Conservation (phyloP, 2,888 invertebrate genomes). For the Eledone cirrhosa region DNA sequence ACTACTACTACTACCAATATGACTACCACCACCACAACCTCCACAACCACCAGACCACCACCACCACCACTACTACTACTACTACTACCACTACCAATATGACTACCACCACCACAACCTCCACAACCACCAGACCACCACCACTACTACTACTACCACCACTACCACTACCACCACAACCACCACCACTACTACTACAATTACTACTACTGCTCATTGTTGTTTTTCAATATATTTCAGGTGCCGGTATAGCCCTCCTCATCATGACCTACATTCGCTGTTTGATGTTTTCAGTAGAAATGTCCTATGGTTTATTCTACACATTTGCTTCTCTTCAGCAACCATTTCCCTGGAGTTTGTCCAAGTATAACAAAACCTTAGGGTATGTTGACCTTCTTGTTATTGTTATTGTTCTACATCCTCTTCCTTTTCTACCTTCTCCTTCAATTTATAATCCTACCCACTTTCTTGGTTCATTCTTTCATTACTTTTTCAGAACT, state of each 20-base stretch:
- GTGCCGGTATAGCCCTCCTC: slow-evolving; percentile 54
- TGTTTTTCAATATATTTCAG: slow-evolving; percentile 38
- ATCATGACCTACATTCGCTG: slow-evolving; percentile 56
- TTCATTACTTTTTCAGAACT: too few species aligned
- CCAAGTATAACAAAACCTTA: slow-evolving; percentile 13
- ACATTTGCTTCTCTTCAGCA: slow-evolving; percentile 49
- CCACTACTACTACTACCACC: neutral
- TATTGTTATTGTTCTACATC: neutral
- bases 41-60: too few species aligned
- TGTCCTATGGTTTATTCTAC: slow-evolving; percentile 56
- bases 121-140: slow-evolving; percentile 13
- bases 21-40: too few species aligned
- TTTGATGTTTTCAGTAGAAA: slow-evolving; percentile 54
- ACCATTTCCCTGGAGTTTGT: slow-evolving; percentile 43
- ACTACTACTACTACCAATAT: too few species aligned
- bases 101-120: slow-evolving; percentile 29
- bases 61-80: too few species aligned
- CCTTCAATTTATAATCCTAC: too few species aligned
- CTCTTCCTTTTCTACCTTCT: neutral
- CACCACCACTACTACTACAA: neutral
- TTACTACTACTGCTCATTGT: neutral
- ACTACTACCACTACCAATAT: slow-evolving; percentile 25
- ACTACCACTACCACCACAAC: neutral
- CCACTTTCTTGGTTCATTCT: too few species aligned
- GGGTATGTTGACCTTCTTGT: neutral